A percentile compares a stretch with the other conserved stretches of the same genome.
phyloP scores from a whole-genome alignment of 2,888 invertebrate genomes.

The Spatulosminthurus flaviceps region DNA sequence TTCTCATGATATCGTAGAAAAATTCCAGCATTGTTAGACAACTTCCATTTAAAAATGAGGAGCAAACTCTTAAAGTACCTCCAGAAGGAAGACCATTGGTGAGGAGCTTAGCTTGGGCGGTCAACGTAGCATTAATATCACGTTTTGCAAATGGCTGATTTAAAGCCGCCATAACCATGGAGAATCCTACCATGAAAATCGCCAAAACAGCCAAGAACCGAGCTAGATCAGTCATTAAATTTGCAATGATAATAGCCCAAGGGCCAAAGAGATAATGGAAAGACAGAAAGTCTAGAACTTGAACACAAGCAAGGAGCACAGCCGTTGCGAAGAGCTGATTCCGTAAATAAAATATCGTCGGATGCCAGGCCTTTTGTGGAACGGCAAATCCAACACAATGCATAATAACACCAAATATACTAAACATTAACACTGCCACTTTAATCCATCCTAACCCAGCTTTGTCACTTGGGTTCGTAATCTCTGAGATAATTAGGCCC shows the following conservation, averaged over 20 bases:
- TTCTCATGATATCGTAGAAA: constrained; percentile 45
- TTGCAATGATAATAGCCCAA: constrained; percentile 99
- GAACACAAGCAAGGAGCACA: constrained; percentile 94
- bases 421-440: constrained; percentile 83
- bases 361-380: constrained; percentile 73
- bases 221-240: constrained; percentile 91
- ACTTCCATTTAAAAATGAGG: not conserved
- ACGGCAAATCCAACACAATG: constrained; percentile 84
- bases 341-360: constrained; percentile 89
- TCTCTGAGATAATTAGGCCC: constrained; percentile 91
- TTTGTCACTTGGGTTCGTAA: constrained; percentile 97
- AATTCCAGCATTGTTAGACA: not conserved
- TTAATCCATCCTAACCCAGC: constrained; percentile 96
- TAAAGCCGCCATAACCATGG: constrained; percentile 94
- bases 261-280: constrained; percentile 99
- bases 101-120: constrained; percentile 57
- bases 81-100: constrained; percentile 64
- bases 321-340: constrained; percentile 97
- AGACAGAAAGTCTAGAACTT: constrained; percentile 95
- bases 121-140: constrained; percentile 40
- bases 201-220: constrained; percentile 96
- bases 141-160: constrained; percentile 78
- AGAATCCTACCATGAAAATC: constrained; percentile 98
- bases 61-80: constrained; percentile 54
- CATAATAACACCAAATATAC: constrained; percentile 88